phyloP scores from a whole-genome alignment of 2,888 invertebrate species.

The Hipparchia semele region DNA sequence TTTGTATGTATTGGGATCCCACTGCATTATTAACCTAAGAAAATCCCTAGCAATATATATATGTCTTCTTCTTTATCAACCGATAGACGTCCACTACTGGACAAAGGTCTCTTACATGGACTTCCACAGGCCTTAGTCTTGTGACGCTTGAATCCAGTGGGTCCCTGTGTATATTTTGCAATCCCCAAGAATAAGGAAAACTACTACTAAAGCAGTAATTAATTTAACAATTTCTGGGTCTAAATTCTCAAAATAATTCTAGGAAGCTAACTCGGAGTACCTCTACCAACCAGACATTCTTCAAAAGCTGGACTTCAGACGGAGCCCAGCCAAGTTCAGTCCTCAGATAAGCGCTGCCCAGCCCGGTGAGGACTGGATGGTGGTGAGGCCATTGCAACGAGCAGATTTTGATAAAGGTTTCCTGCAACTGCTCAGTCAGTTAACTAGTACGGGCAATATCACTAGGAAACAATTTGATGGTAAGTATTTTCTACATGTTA shows the following conservation, averaged over 20 bases:
- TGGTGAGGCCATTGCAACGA: constrained; percentile 90
- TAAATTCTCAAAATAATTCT: constrained; percentile 39
- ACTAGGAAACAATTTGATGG: constrained; percentile 90
- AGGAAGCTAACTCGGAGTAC: constrained; percentile 77
- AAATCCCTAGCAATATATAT: too few species aligned
- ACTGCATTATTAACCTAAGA: too few species aligned
- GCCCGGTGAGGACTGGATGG: constrained; percentile 89
- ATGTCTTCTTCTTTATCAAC: too few species aligned
- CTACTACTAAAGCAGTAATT: too few species aligned
- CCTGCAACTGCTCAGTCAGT: constrained; percentile 89
- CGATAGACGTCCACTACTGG: too few species aligned
- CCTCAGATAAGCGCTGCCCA: constrained; percentile 86
- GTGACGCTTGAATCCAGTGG: too few species aligned
- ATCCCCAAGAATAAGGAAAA: too few species aligned
- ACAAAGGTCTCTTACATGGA: too few species aligned
- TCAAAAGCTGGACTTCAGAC: constrained; percentile 85
- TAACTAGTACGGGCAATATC: constrained; percentile 93
- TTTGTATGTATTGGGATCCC: too few species aligned
- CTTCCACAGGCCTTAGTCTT: too few species aligned
- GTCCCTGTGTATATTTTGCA: too few species aligned
- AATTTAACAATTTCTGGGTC: not conserved
- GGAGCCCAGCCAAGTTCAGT: constrained; percentile 85
- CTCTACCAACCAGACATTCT: constrained; percentile 87
- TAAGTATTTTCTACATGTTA: constrained; percentile 64
- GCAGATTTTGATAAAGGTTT: constrained; percentile 94